Evolutionary conservation across 1,140 invertebrate genomes (phyloP), one percentile per base, ranked within the genome.

Genomic region (Bombus breviceps): DNA sequence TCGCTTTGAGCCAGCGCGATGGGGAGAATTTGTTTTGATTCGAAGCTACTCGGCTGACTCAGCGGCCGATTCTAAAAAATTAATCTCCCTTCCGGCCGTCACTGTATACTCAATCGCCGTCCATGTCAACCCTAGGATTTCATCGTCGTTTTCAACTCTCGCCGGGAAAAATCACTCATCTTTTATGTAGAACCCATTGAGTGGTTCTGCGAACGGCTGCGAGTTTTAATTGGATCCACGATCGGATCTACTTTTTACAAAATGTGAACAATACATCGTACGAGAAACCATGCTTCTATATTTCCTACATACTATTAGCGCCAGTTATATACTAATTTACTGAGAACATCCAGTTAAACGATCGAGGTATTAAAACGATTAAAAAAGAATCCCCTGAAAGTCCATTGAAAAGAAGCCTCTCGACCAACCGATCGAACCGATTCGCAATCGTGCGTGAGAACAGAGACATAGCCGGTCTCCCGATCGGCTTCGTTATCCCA

Each of bases 21-120:
- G 76, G 64, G 68, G 81, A 57, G 76, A 85, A 85, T 85, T 85
- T 85, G 57, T 85, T 79, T 85, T 72, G 83, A 85, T 85, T 85
- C 83, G 76, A 72, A 85, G 83, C 83, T 43, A 85, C 83, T 85
- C 62, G 53, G 83, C 28, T 85, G 83, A 85, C 68, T 85, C 83
- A 85, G 83, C 68, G 83, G 15, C 53, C 68, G 76, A 85, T 85
- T 79, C 77, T 85, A 62, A 85, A 85, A 85, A 80, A 85, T 85
- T 79, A 72, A 85, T 85, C 68, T 62, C 53, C 83, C 76, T 43
- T 47, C 47, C 39, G 41, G 81, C 57, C 59, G 25, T 53, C 32
- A 13, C 13, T 39, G 2, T 47, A 3, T 10, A 6, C 41, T 41
- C n/a, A 1, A n/a, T 79, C n/a, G 57, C 1, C 57, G 6, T 41